Conservation (phyloP, 2,113 vertebrate genomes). For the Potamarius usumacintae region DNA sequence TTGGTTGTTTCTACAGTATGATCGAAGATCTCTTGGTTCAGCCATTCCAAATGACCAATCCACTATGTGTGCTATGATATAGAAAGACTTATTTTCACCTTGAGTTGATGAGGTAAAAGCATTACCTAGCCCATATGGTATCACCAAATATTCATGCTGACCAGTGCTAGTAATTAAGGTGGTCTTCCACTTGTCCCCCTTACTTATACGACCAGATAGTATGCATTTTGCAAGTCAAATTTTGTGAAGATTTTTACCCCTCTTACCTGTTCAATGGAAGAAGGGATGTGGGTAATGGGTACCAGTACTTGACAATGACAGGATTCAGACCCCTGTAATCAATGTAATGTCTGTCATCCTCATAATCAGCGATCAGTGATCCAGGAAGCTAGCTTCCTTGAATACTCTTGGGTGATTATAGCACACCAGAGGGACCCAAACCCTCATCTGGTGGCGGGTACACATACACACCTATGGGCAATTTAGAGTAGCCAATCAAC, state of each 20-base stretch:
- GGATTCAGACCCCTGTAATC: not conserved
- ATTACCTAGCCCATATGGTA: not conserved
- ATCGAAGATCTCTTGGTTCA: not conserved
- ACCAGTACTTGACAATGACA: not conserved
- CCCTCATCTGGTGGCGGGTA: too few species aligned
- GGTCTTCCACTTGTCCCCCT: not conserved
- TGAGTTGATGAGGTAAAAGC: not conserved
- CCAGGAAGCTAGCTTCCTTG: too few species aligned
- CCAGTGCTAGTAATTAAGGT: not conserved
- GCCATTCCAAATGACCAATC: not conserved
- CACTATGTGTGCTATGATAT: not conserved
- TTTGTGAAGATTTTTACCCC: not conserved
- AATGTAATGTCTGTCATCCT: not conserved
- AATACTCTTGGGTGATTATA: too few species aligned
- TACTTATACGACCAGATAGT: not conserved
- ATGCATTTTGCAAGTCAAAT: not conserved
- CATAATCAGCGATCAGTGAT: too few species aligned
- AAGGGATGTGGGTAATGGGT: not conserved
- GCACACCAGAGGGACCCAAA: too few species aligned
- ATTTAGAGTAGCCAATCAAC: too few species aligned
- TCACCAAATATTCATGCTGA: not conserved
- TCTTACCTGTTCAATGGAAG: not conserved
- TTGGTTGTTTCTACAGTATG: not conserved
- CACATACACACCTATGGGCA: too few species aligned
- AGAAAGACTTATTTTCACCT: not conserved